phyloP scores from a whole-genome alignment of 1,140 invertebrate genomes.

The Macrotrachela quadricornifera region DNA sequence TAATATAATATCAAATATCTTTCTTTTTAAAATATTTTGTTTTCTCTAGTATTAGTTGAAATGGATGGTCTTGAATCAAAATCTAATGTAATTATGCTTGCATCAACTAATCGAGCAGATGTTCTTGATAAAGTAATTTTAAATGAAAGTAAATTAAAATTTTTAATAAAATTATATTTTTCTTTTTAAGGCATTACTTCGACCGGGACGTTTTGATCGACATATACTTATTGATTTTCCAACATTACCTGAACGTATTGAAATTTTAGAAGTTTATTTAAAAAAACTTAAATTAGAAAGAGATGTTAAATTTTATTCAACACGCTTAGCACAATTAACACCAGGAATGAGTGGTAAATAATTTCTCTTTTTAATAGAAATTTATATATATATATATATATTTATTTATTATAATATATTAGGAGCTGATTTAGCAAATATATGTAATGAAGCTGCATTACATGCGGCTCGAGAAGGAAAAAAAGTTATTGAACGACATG shows the following conservation, averaged over 20 bases:
- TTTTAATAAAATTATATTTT: too few relatives aligned
- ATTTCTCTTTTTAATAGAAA: too few relatives aligned
- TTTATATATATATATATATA: too few relatives aligned
- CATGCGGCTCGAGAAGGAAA: slow-evolving; percentile 57
- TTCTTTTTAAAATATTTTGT: too few relatives aligned
- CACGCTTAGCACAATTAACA: slow-evolving; percentile 50
- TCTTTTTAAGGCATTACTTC: slow-evolving; percentile 45
- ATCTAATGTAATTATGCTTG: slow-evolving; percentile 84
- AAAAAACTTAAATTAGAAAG: slow-evolving; percentile 47
- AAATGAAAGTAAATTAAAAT: too few relatives aligned
- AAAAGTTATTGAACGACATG: slow-evolving; percentile 39
- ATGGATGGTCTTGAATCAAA: slow-evolving; percentile 63
- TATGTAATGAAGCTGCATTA: slow-evolving; percentile 77
- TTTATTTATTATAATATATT: too few relatives aligned
- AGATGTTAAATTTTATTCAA: neutral
- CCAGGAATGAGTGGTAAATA: slow-evolving; percentile 56
- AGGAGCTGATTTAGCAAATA: slow-evolving; percentile 71
- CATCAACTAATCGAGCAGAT: slow-evolving; percentile 83
- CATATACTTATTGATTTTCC: slow-evolving; percentile 89
- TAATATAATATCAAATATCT: too few relatives aligned
- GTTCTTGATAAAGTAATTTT: slow-evolving; percentile 54
- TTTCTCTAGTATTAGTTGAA: slow-evolving; percentile 52
- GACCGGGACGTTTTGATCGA: slow-evolving; percentile 83
- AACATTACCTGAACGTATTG: slow-evolving; percentile 58
- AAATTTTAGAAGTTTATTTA: slow-evolving; percentile 81